A percentile compares a stretch with the other conserved stretches of the same genome.
Evolutionary conservation across 2,797 vertebrate species (phyloP).

Genomic region (Phrynocephalus vlangalii): DNA sequence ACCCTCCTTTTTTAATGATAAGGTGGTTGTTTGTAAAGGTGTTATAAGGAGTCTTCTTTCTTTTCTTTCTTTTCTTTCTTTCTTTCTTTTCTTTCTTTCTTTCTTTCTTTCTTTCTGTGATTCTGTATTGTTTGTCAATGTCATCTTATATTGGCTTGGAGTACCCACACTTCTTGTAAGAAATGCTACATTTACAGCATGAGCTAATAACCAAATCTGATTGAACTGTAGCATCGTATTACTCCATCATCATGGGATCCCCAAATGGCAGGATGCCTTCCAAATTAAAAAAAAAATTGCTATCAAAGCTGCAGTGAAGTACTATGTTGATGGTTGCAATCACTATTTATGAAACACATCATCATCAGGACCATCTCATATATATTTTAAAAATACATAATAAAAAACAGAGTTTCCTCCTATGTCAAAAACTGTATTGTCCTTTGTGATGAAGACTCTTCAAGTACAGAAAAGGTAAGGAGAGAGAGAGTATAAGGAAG

Average conservation of each 20-base stretch:
- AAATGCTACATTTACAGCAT: not conserved
- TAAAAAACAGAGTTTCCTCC: too few relatives aligned
- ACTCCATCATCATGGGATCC: not conserved
- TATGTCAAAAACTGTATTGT: too few relatives aligned
- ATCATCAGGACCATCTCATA: not conserved
- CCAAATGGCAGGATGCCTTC: not conserved
- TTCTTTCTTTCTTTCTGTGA: not conserved
- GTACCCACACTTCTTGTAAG: not conserved
- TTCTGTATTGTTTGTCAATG: not conserved
- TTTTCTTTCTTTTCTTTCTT: too few relatives aligned
- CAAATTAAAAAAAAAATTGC: too few relatives aligned
- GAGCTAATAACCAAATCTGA: not conserved
- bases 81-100: too few relatives aligned
- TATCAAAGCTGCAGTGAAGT: too few relatives aligned
- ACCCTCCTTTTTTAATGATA: not conserved
- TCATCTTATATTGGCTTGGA: not conserved
- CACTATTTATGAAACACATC: not conserved
- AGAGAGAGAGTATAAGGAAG: too few relatives aligned
- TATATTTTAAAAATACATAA: too few relatives aligned
- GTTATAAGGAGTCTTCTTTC: too few relatives aligned
- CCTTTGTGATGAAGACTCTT: too few relatives aligned
- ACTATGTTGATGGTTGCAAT: not conserved
- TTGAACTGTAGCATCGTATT: not conserved
- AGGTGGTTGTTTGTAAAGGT: not conserved
- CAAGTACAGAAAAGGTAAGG: too few relatives aligned